These are phyloP conservation scores for Euphydryas editha DNA, from an alignment of 2,888 invertebrate genomes.

Conservation along the genomic window DNA sequence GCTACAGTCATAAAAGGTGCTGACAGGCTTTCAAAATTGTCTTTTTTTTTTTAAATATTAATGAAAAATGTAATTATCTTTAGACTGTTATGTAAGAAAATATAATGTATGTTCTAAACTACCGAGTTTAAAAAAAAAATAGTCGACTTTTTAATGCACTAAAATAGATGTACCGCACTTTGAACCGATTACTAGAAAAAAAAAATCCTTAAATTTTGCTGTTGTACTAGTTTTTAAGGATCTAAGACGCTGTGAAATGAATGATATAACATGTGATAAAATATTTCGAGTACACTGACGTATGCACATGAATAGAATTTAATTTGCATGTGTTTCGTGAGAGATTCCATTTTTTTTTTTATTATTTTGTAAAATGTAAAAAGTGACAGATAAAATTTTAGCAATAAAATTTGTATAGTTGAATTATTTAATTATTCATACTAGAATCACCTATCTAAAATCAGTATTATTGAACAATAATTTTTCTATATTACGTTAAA, in stretches of 20 bases:
- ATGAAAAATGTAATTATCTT: slow-evolving; percentile 1
- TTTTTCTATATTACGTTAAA: background rate
- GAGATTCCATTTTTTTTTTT: background rate
- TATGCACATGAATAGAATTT: background rate
- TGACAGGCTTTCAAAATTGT: slow-evolving; percentile 2
- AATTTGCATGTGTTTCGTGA: background rate
- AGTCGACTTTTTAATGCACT: slow-evolving; percentile 11
- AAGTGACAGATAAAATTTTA: background rate
- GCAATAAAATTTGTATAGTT: background rate
- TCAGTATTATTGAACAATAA: slow-evolving; percentile 2
- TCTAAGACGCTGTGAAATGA: slow-evolving; percentile 34
- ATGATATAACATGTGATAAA: slow-evolving; percentile 39
- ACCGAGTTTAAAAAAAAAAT: background rate
- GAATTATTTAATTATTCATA: slow-evolving; percentile 3
- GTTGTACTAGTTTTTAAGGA: slow-evolving; percentile 39
- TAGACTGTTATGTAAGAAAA: background rate
- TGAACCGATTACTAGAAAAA: slow-evolving; percentile 14
- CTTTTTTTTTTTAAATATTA: background rate
- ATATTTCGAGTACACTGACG: slow-evolving; percentile 24
- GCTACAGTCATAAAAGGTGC: slow-evolving; percentile 2
- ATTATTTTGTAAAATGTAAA: background rate
- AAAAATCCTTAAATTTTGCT: slow-evolving; percentile 30
- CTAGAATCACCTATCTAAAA: slow-evolving; percentile 1
- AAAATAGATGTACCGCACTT: slow-evolving; percentile 23
- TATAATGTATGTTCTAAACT: background rate